These are phyloP conservation scores for Lepidochrysops patricia DNA, from an alignment of 2,888 invertebrate species.

Conservation along the genomic window DNA sequence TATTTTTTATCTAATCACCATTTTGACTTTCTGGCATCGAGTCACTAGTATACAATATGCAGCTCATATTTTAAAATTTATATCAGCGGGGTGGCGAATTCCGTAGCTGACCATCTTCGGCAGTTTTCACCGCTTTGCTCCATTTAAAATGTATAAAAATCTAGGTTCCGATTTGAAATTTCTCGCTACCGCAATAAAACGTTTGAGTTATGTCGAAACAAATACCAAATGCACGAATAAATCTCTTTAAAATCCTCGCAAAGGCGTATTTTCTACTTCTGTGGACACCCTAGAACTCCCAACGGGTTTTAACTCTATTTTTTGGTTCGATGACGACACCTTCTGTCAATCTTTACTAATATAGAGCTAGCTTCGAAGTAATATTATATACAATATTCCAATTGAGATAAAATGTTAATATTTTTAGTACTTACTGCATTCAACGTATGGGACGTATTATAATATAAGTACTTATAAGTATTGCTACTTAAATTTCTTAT, in stretches of 20 bases:
- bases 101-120: neutral
- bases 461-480: no score
- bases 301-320: neutral
- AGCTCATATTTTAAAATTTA: constrained; percentile 2
- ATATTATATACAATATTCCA: no score
- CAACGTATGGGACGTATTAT: no score
- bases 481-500: no score
- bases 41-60: neutral
- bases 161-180: neutral
- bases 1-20: neutral
- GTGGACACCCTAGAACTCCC: neutral
- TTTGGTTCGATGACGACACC: neutral
- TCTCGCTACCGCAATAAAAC: neutral
- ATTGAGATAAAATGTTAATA: no score
- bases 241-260: neutral
- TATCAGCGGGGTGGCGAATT: neutral
- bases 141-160: constrained; percentile 10
- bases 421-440: no score
- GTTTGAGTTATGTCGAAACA: constrained; percentile 4
- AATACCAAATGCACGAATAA: neutral
- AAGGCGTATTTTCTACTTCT: neutral
- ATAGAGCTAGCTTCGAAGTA: no score
- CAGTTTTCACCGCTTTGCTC: neutral
- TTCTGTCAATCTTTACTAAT: no score
- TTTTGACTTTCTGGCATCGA: neutral